Evolutionary conservation across 2,797 vertebrate genomes (phyloP), one percentile per base, ranked within the genome.

Genomic region (Myotis findleyi): DNA sequence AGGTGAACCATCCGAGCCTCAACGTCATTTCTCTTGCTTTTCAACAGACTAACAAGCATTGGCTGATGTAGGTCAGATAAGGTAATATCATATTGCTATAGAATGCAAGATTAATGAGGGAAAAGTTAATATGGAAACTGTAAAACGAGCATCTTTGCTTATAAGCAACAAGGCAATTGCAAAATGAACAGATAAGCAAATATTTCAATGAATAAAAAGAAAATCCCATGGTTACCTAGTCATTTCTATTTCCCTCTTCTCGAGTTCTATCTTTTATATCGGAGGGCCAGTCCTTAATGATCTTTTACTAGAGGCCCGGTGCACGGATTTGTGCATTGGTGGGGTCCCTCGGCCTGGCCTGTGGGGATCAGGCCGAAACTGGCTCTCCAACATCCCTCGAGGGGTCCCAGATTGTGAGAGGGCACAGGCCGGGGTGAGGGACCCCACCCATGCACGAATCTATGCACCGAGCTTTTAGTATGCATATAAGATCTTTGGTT

Each of bases 1-100:
- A 98, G 97, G 93, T 98, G 98, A 55, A 55, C 97, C 47, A 97
- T 69, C 33, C n/a, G 91, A 30, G 94, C 47, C 33, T 96, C 87
- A 3, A 36, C 4, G 6, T 27, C 75, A 17, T 47, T 92, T 86
- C 94, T 97, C 94, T 94, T 98, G n/a, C 10, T 93, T 96, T 98
- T 98, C 93, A 98, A 41, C 59, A 95, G 93, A 93, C 98, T 98
- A 55, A 98, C 98, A 49, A 98, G 97, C 97, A 98, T 87, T 16
- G 98, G 98, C 93, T 98, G 98, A 88, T 96, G 96, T 38, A 98
- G 92, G 89, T 98, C 98, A 53, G 92, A 97, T 33, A 98, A 20
- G 16, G 66, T 79, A 30, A 98, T 85, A 91, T 96, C 93, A 47
- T 98, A 98, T 84, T 98, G 98, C 98, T 98, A 73, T 18, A 96